Percentiles rank a stretch among this genome's conserved stretches.
phyloP scores from a whole-genome alignment of 2,113 vertebrate genomes.

The Reinhardtius hippoglossoides region DNA sequence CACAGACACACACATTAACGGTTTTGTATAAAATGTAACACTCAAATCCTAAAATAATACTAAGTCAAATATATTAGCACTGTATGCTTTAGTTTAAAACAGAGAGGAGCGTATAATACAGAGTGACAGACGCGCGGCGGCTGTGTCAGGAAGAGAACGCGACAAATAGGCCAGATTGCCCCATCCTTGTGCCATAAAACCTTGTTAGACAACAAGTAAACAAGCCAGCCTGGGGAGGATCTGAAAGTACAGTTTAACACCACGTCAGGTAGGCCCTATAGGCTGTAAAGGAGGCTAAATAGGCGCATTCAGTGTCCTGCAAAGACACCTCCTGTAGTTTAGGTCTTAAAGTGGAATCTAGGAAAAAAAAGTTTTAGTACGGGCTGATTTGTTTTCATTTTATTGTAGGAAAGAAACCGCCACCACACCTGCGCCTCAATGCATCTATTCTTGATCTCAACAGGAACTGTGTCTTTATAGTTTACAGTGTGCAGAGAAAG shows the following conservation, averaged over 20 bases:
- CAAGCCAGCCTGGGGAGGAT: conserved; percentile 65
- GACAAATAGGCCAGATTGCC: conserved; percentile 35
- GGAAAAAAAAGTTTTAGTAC: conserved; percentile 49
- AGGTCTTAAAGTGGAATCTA: conserved; percentile 32
- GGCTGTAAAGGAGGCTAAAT: conserved; percentile 69
- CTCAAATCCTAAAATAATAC: background rate
- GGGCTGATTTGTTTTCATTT: conserved; percentile 58
- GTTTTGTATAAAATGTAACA: background rate
- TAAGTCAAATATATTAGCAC: background rate
- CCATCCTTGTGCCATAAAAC: conserved; percentile 63
- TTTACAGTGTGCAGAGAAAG: background rate
- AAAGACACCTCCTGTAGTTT: conserved; percentile 69
- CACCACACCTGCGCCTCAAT: conserved; percentile 63
- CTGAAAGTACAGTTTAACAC: conserved; percentile 60
- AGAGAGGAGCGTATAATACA: background rate
- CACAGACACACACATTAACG: background rate
- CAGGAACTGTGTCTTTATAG: background rate
- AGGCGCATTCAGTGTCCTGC: conserved; percentile 47
- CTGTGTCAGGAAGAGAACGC: conserved; percentile 41
- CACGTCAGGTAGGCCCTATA: conserved; percentile 65
- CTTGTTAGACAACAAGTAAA: conserved; percentile 72
- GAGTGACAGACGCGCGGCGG: background rate
- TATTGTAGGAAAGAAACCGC: conserved; percentile 38
- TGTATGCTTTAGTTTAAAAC: background rate
- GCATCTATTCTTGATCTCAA: conserved; percentile 25